Evolutionary conservation across 2,113 vertebrate species (phyloP).

Genomic region (Limnothrissa miodon): DNA sequence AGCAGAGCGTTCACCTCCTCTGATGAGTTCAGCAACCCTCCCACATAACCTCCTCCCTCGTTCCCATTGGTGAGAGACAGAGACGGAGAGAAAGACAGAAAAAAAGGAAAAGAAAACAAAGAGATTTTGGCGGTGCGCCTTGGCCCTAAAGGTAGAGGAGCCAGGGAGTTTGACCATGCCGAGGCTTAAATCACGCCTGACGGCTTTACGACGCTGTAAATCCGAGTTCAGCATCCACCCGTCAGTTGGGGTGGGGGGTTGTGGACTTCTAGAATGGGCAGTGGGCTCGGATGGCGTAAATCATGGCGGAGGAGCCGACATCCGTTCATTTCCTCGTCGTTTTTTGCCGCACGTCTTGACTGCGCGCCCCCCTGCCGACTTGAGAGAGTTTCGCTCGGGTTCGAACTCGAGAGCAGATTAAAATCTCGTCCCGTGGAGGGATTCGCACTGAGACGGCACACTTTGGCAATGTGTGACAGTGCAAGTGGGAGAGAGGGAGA

Average conservation of each 20-base stretch:
- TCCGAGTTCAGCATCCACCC: constrained; percentile 55
- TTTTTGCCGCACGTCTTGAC: constrained; percentile 53
- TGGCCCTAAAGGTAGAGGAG: constrained; percentile 1
- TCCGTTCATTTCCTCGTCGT: constrained; percentile 60
- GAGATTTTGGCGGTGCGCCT: neutral
- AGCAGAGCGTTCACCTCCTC: neutral
- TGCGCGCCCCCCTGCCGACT: constrained; percentile 35
- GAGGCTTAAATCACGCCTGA: constrained; percentile 64
- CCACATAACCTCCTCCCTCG: neutral
- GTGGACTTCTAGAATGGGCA: constrained; percentile 56
- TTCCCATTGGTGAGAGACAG: neutral
- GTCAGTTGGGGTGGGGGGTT: constrained; percentile 25
- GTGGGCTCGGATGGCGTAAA: constrained; percentile 58
- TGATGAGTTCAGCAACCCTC: neutral
- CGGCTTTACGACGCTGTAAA: constrained; percentile 68
- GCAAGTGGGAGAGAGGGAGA: constrained; percentile 28
- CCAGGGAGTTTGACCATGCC: constrained; percentile 21
- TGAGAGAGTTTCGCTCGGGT: constrained; percentile 24
- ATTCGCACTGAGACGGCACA: neutral
- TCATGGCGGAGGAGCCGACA: constrained; percentile 49
- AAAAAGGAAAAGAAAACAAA: neutral
- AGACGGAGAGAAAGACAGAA: neutral
- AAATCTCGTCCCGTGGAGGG: constrained; percentile 33
- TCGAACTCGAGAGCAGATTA: constrained; percentile 2
- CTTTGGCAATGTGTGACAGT: neutral